Percentiles rank a stretch among this genome's conserved stretches.
Evolutionary conservation across 2,797 vertebrate genomes (phyloP).

Genomic region (Acanthurus lineatus): DNA sequence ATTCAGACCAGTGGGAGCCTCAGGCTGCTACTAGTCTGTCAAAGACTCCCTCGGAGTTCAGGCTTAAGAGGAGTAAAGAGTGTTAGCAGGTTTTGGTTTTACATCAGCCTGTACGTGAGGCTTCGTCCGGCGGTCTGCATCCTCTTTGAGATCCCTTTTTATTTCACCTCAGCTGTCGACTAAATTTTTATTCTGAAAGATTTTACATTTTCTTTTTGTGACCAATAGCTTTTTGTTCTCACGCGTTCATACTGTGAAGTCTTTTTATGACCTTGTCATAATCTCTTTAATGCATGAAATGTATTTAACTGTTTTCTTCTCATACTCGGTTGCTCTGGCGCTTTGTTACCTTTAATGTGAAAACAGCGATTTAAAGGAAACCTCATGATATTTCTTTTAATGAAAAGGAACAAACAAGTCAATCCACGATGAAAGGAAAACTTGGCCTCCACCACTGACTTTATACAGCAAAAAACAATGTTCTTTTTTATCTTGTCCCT

Average conservation of each 20-base stretch:
- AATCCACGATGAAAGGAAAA: slow-evolving; percentile 24
- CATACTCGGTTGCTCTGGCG: slow-evolving; percentile 14
- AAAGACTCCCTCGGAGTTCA: slow-evolving; percentile 38
- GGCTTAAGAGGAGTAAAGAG: slow-evolving; percentile 43
- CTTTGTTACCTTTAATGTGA: slow-evolving; percentile 6
- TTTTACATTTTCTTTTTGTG: slow-evolving; percentile 19
- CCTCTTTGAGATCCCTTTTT: slow-evolving; percentile 22
- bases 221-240: slow-evolving; percentile 16
- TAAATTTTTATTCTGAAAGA: slow-evolving; percentile 6
- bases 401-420: slow-evolving; percentile 29
- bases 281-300: slow-evolving; percentile 4
- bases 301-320: slow-evolving; percentile 20
- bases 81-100: slow-evolving; percentile 40
- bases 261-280: slow-evolving; percentile 18
- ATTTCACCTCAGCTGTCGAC: slow-evolving; percentile 11
- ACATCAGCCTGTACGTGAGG: slow-evolving; percentile 16
- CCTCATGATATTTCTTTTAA: slow-evolving; percentile 42
- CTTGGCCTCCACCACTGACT: slow-evolving; percentile 31
- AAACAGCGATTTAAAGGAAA: slow-evolving; percentile 42
- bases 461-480: slow-evolving; percentile 37
- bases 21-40: slow-evolving; percentile 9
- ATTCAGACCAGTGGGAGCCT: slow-evolving; percentile 45
- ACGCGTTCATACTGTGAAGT: background rate
- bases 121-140: slow-evolving; percentile 22
- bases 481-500: slow-evolving; percentile 48